phyloP scores from a whole-genome alignment of 1,140 invertebrate genomes.

The Chymomyza costata region DNA sequence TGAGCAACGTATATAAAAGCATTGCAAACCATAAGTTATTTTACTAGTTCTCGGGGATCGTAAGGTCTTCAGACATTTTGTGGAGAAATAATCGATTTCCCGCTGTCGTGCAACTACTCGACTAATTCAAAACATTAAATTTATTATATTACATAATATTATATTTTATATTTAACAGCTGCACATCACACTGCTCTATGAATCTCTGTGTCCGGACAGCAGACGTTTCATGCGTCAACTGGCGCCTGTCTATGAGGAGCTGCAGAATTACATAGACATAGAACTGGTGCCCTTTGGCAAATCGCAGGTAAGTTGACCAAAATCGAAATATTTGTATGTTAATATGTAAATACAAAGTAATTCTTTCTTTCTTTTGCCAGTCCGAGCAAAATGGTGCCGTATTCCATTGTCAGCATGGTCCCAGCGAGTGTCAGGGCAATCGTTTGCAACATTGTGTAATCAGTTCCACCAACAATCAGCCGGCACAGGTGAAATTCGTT shows the following conservation, averaged over 20 bases:
- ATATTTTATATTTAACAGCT: constrained; percentile 26
- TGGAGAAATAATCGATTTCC: too few species aligned
- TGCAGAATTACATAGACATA: constrained; percentile 77
- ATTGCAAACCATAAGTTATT: too few species aligned
- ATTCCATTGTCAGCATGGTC: constrained; percentile 83
- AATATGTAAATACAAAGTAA: constrained; percentile 8
- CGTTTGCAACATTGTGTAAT: constrained; percentile 81
- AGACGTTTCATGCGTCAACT: constrained; percentile 81
- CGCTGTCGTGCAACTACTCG: too few species aligned
- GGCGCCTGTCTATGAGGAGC: constrained; percentile 74
- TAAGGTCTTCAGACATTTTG: too few species aligned
- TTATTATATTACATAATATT: too few species aligned
- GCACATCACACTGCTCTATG: constrained; percentile 81
- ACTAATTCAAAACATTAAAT: too few species aligned
- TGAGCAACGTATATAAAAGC: too few species aligned
- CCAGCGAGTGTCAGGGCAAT: constrained; percentile 81
- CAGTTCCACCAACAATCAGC: constrained; percentile 73
- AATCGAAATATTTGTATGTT: constrained; percentile 1
- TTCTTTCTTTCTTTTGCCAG: constrained; percentile 17
- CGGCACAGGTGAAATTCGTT: constrained; percentile 76
- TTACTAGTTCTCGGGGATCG: too few species aligned
- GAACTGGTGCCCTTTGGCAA: constrained; percentile 87
- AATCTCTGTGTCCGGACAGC: constrained; percentile 88
- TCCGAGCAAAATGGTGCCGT: constrained; percentile 74
- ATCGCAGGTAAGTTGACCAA: constrained; percentile 80